Conservation (phyloP, 2,888 invertebrate genomes). For the Uropetala carovei region DNA sequence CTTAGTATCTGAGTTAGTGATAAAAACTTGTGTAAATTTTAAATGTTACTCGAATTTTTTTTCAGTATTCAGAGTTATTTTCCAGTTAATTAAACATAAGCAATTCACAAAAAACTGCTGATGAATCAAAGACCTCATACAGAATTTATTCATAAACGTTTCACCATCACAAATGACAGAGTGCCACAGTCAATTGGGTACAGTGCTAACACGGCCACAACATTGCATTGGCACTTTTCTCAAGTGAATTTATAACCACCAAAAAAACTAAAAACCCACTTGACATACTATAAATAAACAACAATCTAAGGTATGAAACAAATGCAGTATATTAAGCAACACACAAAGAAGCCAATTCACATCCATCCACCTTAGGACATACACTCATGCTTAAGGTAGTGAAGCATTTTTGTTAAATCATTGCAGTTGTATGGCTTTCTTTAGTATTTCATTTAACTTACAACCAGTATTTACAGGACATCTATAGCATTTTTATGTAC, state of each 20-base stretch:
- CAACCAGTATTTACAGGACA: not conserved
- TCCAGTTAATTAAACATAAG: constrained; percentile 5
- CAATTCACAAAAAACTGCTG: not conserved
- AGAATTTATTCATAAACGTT: constrained; percentile 35
- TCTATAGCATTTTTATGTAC: not conserved
- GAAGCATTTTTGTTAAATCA: constrained; percentile 47
- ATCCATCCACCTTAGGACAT: constrained; percentile 51
- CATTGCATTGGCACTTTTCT: not conserved
- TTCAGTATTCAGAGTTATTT: not conserved
- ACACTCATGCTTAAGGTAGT: constrained; percentile 53
- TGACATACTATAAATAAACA: not conserved
- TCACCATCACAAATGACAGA: not conserved
- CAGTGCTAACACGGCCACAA: not conserved
- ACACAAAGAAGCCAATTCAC: constrained; percentile 52
- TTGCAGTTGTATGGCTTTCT: constrained; percentile 30
- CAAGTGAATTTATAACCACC: not conserved
- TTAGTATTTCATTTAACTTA: not conserved
- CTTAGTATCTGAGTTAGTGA: too few species aligned
- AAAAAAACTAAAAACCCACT: not conserved
- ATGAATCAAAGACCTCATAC: not conserved
- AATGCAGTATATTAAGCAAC: constrained; percentile 54
- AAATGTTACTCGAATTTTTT: too few species aligned
- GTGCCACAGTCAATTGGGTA: not conserved
- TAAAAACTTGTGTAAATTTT: too few species aligned
- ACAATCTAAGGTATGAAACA: not conserved